phyloP scores from a whole-genome alignment of 2,888 invertebrate genomes.

The Parnassius glacialis region DNA sequence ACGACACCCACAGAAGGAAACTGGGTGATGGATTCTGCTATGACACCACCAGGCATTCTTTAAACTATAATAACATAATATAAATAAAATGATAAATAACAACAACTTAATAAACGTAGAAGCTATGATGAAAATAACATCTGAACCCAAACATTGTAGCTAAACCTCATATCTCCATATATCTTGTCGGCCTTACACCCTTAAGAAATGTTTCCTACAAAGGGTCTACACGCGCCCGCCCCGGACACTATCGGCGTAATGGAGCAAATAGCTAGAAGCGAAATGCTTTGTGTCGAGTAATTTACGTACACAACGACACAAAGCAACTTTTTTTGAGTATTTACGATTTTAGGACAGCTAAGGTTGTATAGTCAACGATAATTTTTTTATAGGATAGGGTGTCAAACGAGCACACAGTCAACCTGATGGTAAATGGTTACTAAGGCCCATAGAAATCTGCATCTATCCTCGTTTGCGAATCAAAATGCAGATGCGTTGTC shows the following conservation, averaged over 20 bases:
- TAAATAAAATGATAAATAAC: background rate
- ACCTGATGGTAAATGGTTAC: too few relatives aligned
- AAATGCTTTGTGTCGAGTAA: constrained; percentile 7
- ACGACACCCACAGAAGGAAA: too few relatives aligned
- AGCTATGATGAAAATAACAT: constrained; percentile 18
- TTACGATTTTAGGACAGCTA: too few relatives aligned
- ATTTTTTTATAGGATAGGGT: too few relatives aligned
- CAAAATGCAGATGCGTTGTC: too few relatives aligned
- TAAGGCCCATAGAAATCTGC: too few relatives aligned
- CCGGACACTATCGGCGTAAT: constrained; percentile 20
- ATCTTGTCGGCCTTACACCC: constrained; percentile 12
- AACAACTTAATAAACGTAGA: constrained; percentile 3
- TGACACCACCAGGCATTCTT: background rate
- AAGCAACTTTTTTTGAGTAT: background rate
- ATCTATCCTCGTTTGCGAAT: too few relatives aligned
- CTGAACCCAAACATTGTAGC: constrained; percentile 7
- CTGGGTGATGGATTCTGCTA: too few relatives aligned
- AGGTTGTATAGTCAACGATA: too few relatives aligned
- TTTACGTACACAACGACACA: background rate
- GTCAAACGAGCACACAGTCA: too few relatives aligned
- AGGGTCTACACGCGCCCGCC: constrained; percentile 1
- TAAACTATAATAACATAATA: background rate
- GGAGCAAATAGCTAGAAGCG: constrained; percentile 12
- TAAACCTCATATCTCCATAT: constrained; percentile 12
- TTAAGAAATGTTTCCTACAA: constrained; percentile 6